These are phyloP conservation scores for Rhagonycha fulva DNA, from an alignment of 2,888 invertebrate genomes.

Conservation along the genomic window DNA sequence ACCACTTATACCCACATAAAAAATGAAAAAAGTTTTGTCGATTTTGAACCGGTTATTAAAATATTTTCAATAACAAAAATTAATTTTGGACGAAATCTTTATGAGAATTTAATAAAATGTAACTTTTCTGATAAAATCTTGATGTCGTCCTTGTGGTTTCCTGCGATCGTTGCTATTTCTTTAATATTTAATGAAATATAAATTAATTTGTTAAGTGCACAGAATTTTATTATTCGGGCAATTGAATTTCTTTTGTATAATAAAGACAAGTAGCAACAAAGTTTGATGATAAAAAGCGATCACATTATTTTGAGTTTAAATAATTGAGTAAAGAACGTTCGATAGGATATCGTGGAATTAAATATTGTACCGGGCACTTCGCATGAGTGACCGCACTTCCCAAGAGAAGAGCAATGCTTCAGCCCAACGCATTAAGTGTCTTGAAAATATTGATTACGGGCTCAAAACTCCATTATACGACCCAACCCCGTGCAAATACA, in stretches of 20 bases:
- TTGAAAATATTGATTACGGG: slow-evolving; percentile 56
- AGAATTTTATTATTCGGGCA: slow-evolving; percentile 3
- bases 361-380: slow-evolving; percentile 32
- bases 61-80: background rate
- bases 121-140: background rate
- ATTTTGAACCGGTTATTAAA: background rate
- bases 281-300: slow-evolving; percentile 39
- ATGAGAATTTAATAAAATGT: background rate
- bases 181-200: background rate
- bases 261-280: slow-evolving; percentile 7
- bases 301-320: slow-evolving; percentile 45
- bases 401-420: slow-evolving; percentile 32
- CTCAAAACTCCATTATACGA: slow-evolving; percentile 58
- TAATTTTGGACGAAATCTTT: background rate
- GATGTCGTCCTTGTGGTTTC: background rate
- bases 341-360: slow-evolving; percentile 28
- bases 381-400: slow-evolving; percentile 34
- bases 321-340: slow-evolving; percentile 38
- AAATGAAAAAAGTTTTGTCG: background rate
- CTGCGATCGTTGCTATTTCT: background rate
- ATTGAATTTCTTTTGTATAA: slow-evolving; percentile 4
- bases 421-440: slow-evolving; percentile 38
- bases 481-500: slow-evolving; percentile 56
- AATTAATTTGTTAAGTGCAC: slow-evolving; percentile 4
- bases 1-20: background rate